These are phyloP conservation scores for Trissoscelio sp. DNA, from an alignment of 2,888 invertebrate genomes.

Conservation along the genomic window DNA sequence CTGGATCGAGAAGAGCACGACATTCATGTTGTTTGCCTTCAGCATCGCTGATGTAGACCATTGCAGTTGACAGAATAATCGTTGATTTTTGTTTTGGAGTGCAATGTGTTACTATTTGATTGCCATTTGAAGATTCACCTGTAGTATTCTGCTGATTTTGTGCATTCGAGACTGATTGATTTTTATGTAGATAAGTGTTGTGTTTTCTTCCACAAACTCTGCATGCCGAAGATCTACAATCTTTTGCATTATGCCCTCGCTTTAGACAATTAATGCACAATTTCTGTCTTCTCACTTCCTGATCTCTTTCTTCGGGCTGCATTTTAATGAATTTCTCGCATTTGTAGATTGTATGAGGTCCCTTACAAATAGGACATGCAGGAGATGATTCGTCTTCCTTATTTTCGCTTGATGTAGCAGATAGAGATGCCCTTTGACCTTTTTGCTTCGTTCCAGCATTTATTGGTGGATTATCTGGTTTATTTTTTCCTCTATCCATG, in stretches of 20 bases:
- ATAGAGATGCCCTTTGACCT: background rate
- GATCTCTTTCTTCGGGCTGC: background rate
- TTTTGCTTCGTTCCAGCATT: background rate
- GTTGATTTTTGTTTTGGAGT: background rate
- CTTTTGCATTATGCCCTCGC: background rate
- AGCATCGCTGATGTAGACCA: slow-evolving; percentile 3
- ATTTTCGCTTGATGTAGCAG: background rate
- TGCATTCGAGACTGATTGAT: background rate
- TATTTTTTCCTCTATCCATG: slow-evolving; percentile 8
- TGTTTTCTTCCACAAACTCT: background rate
- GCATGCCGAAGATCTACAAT: background rate
- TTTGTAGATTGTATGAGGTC: slow-evolving; percentile 5
- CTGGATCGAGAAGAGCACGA: slow-evolving; percentile 33
- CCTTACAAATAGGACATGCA: background rate
- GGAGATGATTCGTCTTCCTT: background rate
- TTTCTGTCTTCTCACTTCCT: background rate
- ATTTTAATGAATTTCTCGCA: background rate
- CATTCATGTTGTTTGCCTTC: slow-evolving; percentile 19
- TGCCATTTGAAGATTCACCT: background rate
- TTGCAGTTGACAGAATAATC: slow-evolving; percentile 21
- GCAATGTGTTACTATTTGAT: slow-evolving; percentile 10
- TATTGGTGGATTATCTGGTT: background rate
- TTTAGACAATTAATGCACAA: background rate
- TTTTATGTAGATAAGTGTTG: slow-evolving; percentile 8
- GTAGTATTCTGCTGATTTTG: background rate